These are phyloP conservation scores for Oscheius sp. DNA, from an alignment of 1,140 invertebrate genomes.

Conservation along the genomic window DNA sequence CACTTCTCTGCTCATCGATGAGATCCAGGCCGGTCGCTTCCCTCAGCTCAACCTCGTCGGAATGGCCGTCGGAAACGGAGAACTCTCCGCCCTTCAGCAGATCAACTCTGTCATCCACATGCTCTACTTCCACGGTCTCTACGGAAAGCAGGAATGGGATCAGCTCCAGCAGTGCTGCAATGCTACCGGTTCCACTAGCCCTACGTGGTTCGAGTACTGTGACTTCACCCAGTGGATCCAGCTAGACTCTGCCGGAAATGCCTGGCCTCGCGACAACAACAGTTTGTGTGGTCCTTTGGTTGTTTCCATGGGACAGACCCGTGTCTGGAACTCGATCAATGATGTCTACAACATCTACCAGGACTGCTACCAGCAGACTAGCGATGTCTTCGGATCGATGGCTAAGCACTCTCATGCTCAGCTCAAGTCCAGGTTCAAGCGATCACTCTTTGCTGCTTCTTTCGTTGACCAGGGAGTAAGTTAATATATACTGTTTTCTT, in stretches of 20 bases:
- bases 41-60: slow-evolving; percentile 47
- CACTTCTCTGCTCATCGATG: slow-evolving; percentile 50
- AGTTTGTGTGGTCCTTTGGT: slow-evolving; percentile 27
- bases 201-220: slow-evolving; percentile 43
- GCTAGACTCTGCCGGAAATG: slow-evolving; percentile 33
- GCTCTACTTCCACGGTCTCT: slow-evolving; percentile 50
- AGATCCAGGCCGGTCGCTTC: slow-evolving; percentile 45
- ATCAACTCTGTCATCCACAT: slow-evolving; percentile 47
- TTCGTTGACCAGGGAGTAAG: slow-evolving; percentile 30
- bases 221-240: slow-evolving; percentile 49
- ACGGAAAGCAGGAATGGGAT: slow-evolving; percentile 47
- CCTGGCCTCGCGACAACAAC: slow-evolving; percentile 20
- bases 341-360: slow-evolving; percentile 52
- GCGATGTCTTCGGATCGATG: slow-evolving; percentile 8
- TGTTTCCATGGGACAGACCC: slow-evolving; percentile 23
- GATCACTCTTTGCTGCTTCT: not conserved
- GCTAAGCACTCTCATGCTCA: no score
- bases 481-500: not conserved
- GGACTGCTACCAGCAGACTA: slow-evolving; percentile 26
- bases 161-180: slow-evolving; percentile 38
- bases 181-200: slow-evolving; percentile 11
- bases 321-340: slow-evolving; percentile 35
- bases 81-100: slow-evolving; percentile 42
- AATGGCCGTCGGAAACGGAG: slow-evolving; percentile 54
- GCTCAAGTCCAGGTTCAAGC: slow-evolving; percentile 1